These are phyloP conservation scores for Epistrophe eligans DNA, from an alignment of 2,888 invertebrate species.

Conservation along the genomic window DNA sequence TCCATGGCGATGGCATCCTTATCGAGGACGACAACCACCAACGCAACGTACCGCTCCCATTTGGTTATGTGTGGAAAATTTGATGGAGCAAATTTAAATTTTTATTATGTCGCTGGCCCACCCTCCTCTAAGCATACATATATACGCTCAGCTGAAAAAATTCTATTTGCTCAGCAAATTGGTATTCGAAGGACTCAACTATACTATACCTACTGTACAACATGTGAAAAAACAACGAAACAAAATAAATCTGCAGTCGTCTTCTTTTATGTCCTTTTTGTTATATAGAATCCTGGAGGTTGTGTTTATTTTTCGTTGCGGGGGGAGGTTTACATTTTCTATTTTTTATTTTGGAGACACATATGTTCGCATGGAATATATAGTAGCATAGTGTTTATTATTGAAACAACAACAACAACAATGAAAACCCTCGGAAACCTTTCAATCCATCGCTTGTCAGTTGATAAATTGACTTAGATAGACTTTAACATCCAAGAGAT, in stretches of 20 bases:
- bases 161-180: constrained; percentile 75
- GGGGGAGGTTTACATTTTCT: constrained; percentile 7
- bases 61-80: constrained; percentile 66
- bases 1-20: constrained; percentile 20
- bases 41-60: constrained; percentile 11
- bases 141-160: constrained; percentile 72
- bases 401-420: constrained; percentile 40
- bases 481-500: constrained; percentile 67
- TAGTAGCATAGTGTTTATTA: constrained; percentile 54
- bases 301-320: constrained; percentile 30
- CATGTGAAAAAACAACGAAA: constrained; percentile 50
- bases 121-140: neutral
- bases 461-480: constrained; percentile 74
- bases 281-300: constrained; percentile 8
- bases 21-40: constrained; percentile 21
- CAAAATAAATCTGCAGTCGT: constrained; percentile 69
- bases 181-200: constrained; percentile 68
- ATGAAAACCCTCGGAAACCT: constrained; percentile 36
- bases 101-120: constrained; percentile 71
- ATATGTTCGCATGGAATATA: constrained; percentile 64
- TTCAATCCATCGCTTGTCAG: constrained; percentile 69
- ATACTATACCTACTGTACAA: no score
- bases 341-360: constrained; percentile 48
- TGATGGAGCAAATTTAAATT: constrained; percentile 76
- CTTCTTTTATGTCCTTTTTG: constrained; percentile 63